Evolutionary conservation across 2,888 invertebrate species (phyloP), one percentile per base, ranked within the genome.

Genomic region (Diploptera punctata): DNA sequence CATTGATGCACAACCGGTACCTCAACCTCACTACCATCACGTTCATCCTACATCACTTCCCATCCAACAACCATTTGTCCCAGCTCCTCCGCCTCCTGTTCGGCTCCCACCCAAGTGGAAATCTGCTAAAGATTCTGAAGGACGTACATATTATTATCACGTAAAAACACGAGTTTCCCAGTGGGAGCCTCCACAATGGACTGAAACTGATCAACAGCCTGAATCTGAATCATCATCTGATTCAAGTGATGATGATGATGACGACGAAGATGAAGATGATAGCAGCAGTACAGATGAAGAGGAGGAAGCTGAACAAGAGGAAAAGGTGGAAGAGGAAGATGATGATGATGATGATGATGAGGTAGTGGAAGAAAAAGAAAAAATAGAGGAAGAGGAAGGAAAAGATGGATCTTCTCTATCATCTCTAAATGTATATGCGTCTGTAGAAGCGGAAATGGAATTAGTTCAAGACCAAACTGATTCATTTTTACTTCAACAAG

Each of bases 61-160:
- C 73, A 68, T 62, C n/a, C 72, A 68, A 9, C 71, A 71, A 9
- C 47, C 73, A 0, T 72, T 71, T 38, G 72, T 67, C 29, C 74
- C 73, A 10, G 52, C 62, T 10, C 69, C 75, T 1, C 74, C 76
- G 16, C 68, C 73, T n/a, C 85, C 86, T 0, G 85, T 87, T 33
- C 88, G 91, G 77, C 83, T 97, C 72, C 95, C 96, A 0, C 91
- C 92, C 0, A 89, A 92, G 80, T 99, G 98, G 98, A 93, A 94
- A 79, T 91, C 90, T 78, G 93, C 94, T 0, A 86, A 88, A 74
- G 97, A 97, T 81, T 84, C 87, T 2, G 91, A 92, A 69, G 97
- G 97, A 0, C 88, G 95, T 76, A 88, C 91, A 0, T 98, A 97
- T 83, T 99, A 96, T 84, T 99, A 97, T 84, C 96, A 98, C 82